Conservation (phyloP, 2,113 vertebrate species). For the Hippocampus barbouri region DNA sequence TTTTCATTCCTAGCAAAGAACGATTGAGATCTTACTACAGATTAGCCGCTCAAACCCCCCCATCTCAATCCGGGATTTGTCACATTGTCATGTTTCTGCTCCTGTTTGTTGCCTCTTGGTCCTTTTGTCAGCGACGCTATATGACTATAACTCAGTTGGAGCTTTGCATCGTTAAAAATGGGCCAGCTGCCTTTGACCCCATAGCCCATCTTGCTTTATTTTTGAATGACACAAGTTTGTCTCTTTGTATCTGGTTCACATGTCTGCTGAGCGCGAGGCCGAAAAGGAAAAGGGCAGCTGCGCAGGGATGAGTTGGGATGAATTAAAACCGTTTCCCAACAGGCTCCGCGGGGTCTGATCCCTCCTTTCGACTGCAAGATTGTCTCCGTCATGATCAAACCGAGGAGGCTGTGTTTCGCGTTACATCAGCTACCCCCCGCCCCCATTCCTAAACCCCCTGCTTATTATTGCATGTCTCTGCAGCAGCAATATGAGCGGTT, state of each 20-base stretch:
- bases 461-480: conserved; percentile 26
- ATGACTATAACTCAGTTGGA: conserved; percentile 60
- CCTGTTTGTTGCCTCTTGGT: conserved; percentile 34
- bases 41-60: conserved; percentile 13
- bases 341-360: conserved; percentile 66
- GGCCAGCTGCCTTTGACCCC: conserved; percentile 52
- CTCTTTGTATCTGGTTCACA: conserved; percentile 57
- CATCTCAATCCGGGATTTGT: conserved; percentile 30
- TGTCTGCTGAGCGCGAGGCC: conserved; percentile 51
- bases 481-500: conserved; percentile 49
- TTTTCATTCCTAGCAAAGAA: conserved; percentile 10
- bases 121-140: conserved; percentile 44
- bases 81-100: conserved; percentile 41
- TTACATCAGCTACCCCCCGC: conserved; percentile 27
- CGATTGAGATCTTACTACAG: conserved; percentile 3
- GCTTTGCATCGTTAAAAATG: conserved; percentile 55
- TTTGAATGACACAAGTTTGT: conserved; percentile 58
- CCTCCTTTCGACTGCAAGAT: conserved; percentile 37
- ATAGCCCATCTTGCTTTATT: background rate
- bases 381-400: conserved; percentile 26
- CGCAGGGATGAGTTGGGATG: conserved; percentile 63
- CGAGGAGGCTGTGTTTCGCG: conserved; percentile 29
- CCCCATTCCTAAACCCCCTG: conserved; percentile 5
- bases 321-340: conserved; percentile 67
- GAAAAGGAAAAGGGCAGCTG: conserved; percentile 56